Percentiles rank a stretch among this genome's conserved stretches.
Conservation (phyloP, 1,140 invertebrate species). For the Pseudomyrmex sp. region DNA sequence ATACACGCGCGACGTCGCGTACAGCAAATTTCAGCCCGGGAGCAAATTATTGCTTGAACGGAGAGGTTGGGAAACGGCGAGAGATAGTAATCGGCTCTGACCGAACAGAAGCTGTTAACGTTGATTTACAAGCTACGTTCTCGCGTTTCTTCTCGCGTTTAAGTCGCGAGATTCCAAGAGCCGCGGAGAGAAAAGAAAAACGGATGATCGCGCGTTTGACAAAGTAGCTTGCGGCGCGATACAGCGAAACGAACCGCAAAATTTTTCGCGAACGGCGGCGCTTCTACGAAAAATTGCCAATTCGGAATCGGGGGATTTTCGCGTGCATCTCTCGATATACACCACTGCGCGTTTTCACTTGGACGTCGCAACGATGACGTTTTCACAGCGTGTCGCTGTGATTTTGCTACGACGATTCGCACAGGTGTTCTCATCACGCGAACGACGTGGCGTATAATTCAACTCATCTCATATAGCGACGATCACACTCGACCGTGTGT, state of each 20-base stretch:
- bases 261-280: neutral
- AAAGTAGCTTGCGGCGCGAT: neutral
- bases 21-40: constrained; percentile 5
- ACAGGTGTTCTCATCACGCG: constrained; percentile 52
- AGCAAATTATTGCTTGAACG: constrained; percentile 37
- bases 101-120: constrained; percentile 11
- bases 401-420: constrained; percentile 26
- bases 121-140: constrained; percentile 41
- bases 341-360: neutral
- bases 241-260: neutral
- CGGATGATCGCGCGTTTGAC: constrained; percentile 38
- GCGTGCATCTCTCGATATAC: too few species aligned
- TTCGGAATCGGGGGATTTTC: too few species aligned
- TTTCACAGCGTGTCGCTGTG: constrained; percentile 9
- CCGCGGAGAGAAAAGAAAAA: constrained; percentile 31
- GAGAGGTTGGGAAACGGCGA: neutral
- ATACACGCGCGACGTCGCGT: neutral
- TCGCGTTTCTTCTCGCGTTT: neutral
- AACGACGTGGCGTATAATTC: constrained; percentile 63
- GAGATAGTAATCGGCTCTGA: constrained; percentile 44
- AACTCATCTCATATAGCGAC: constrained; percentile 66
- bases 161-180: constrained; percentile 19
- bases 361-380: neutral
- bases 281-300: neutral
- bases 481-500: constrained; percentile 8